Evolutionary conservation across 2,113 vertebrate genomes (phyloP).

Genomic region (Willisornis vidua): DNA sequence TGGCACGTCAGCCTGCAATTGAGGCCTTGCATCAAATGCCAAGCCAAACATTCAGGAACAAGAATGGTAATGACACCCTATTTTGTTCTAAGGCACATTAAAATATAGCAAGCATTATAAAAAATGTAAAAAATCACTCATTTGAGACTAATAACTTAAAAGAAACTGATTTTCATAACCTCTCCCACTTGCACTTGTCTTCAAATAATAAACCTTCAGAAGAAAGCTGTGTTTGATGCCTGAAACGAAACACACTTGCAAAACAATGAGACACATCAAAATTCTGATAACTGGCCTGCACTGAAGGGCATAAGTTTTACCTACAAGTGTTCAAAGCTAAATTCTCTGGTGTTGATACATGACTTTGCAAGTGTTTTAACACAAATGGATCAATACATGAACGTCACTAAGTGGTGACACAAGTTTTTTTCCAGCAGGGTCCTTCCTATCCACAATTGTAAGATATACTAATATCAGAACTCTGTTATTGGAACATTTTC

Average conservation of each 20-base stretch:
- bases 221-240: neutral
- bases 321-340: neutral
- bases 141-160: conserved; percentile 5
- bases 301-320: neutral
- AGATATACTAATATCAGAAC: neutral
- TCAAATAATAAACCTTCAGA: conserved; percentile 10
- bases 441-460: neutral
- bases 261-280: neutral
- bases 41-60: conserved; percentile 67
- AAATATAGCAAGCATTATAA: conserved; percentile 35
- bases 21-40: conserved; percentile 64
- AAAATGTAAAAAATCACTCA: conserved; percentile 21
- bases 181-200: conserved; percentile 12
- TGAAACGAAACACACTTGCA: neutral
- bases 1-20: conserved; percentile 53
- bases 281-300: neutral
- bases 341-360: neutral
- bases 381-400: neutral
- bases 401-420: neutral
- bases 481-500: neutral
- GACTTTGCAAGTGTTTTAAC: neutral
- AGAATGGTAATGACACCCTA: conserved; percentile 62
- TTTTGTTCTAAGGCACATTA: conserved; percentile 59
- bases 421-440: neutral
- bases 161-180: neutral